phyloP scores from a whole-genome alignment of 2,113 vertebrate species.

The Charina bottae region DNA sequence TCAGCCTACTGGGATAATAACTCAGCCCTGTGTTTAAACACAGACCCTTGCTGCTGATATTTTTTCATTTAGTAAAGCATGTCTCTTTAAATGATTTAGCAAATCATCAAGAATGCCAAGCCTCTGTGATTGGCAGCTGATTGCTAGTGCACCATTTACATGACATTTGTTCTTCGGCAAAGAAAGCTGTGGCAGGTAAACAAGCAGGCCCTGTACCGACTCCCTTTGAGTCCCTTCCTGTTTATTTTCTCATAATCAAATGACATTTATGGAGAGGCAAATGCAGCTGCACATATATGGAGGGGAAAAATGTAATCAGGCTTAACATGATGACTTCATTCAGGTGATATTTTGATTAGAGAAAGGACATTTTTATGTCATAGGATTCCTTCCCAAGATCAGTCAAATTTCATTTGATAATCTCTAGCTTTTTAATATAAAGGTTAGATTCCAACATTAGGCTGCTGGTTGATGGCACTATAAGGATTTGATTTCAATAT shows the following conservation, averaged over 20 bases:
- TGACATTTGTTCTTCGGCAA: slow-evolving; percentile 97
- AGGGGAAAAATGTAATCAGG: slow-evolving; percentile 81
- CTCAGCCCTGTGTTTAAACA: slow-evolving; percentile 92
- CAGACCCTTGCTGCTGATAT: slow-evolving; percentile 89
- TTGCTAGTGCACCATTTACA: slow-evolving; percentile 97
- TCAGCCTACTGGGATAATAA: slow-evolving; percentile 87
- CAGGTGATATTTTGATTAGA: slow-evolving; percentile 84
- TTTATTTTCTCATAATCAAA: slow-evolving; percentile 97
- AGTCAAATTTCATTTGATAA: slow-evolving; percentile 70
- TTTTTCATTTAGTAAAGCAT: slow-evolving; percentile 99
- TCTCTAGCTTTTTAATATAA: slow-evolving; percentile 66
- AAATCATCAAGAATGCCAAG: slow-evolving; percentile 96
- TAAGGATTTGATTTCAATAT: slow-evolving; percentile 49
- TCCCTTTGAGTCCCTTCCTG: slow-evolving; percentile 89
- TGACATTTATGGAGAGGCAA: slow-evolving; percentile 93
- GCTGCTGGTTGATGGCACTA: slow-evolving; percentile 24
- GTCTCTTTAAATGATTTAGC: slow-evolving; percentile 96
- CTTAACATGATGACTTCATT: slow-evolving; percentile 86
- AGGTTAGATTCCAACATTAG: slow-evolving; percentile 60
- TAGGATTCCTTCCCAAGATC: slow-evolving; percentile 70
- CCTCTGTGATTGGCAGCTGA: slow-evolving; percentile 92
- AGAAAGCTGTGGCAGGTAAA: slow-evolving; percentile 94
- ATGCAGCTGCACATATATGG: slow-evolving; percentile 86
- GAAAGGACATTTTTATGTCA: slow-evolving; percentile 80
- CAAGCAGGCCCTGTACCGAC: slow-evolving; percentile 87